A percentile compares a stretch with the other conserved stretches of the same genome.
Evolutionary conservation across 2,797 vertebrate species (phyloP).

Genomic region (Notoglanidium macrostoma): DNA sequence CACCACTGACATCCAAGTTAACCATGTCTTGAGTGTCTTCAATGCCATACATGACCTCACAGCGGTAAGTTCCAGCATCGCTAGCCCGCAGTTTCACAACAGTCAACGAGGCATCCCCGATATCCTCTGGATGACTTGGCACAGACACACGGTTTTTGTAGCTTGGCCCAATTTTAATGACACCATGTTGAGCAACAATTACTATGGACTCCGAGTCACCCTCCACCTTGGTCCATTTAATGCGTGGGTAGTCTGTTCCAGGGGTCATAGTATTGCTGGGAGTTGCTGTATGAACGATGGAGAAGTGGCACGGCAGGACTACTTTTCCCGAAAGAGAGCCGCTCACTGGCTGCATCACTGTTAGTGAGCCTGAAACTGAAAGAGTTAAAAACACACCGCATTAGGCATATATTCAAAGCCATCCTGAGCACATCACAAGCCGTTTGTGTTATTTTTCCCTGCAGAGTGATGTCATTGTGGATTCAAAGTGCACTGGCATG

Average conservation of each 20-base stretch:
- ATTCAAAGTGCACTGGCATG: constrained; percentile 7
- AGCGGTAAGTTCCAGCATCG: constrained; percentile 92
- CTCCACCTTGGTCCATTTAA: constrained; percentile 96
- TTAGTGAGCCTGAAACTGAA: constrained; percentile 66
- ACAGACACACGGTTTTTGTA: constrained; percentile 91
- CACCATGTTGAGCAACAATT: constrained; percentile 89
- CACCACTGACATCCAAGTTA: constrained; percentile 86
- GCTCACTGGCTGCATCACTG: constrained; percentile 74
- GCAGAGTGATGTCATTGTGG: background rate
- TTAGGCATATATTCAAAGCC: constrained; percentile 42
- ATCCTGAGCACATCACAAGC: constrained; percentile 20
- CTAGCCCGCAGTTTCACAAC: constrained; percentile 89
- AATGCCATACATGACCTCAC: constrained; percentile 92
- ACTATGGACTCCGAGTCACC: constrained; percentile 84
- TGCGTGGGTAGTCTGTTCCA: constrained; percentile 83
- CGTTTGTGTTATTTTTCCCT: constrained; percentile 5
- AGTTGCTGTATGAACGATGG: constrained; percentile 82
- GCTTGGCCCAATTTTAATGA: constrained; percentile 87
- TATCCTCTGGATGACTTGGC: constrained; percentile 84
- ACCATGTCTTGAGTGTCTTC: constrained; percentile 89
- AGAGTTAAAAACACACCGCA: constrained; percentile 45
- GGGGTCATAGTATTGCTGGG: constrained; percentile 68
- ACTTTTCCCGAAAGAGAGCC: constrained; percentile 90
- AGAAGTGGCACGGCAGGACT: constrained; percentile 89
- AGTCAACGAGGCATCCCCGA: constrained; percentile 88